Evolutionary conservation across 92 coral and sea anemone species (phyloP).

Genomic region (Meandrina meandrites): DNA sequence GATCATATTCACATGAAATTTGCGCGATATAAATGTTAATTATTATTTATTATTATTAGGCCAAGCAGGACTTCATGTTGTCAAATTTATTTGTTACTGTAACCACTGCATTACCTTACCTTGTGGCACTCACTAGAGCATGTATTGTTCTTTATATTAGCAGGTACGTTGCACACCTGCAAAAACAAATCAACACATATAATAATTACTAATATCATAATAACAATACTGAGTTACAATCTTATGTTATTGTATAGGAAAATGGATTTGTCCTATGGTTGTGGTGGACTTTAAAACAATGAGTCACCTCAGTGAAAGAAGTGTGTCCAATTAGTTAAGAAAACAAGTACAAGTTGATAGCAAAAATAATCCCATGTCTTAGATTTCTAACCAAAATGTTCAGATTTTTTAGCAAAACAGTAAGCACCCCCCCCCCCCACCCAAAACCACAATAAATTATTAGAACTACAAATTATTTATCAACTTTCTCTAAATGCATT

Average conservation of each 20-base stretch:
- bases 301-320: too few species aligned
- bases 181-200: not conserved
- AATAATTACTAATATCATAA: not conserved
- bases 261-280: too few species aligned
- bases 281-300: too few species aligned
- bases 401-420: too few species aligned
- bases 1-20: too few species aligned
- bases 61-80: not conserved
- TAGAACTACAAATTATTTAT: not conserved
- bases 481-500: not conserved
- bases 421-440: not conserved
- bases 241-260: not conserved
- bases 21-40: too few species aligned
- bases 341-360: too few species aligned
- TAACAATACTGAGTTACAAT: not conserved
- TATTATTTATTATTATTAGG: too few species aligned
- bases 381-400: too few species aligned
- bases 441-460: too few species aligned
- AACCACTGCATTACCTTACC: not conserved
- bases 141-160: not conserved
- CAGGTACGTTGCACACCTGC: not conserved
- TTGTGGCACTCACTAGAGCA: not conserved
- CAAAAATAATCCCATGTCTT: too few species aligned
- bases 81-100: not conserved
- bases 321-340: too few species aligned